Evolutionary conservation across 35 echinoderm and acorn worm genomes (phyloP).

Genomic region (Stichopus chloronotus): DNA sequence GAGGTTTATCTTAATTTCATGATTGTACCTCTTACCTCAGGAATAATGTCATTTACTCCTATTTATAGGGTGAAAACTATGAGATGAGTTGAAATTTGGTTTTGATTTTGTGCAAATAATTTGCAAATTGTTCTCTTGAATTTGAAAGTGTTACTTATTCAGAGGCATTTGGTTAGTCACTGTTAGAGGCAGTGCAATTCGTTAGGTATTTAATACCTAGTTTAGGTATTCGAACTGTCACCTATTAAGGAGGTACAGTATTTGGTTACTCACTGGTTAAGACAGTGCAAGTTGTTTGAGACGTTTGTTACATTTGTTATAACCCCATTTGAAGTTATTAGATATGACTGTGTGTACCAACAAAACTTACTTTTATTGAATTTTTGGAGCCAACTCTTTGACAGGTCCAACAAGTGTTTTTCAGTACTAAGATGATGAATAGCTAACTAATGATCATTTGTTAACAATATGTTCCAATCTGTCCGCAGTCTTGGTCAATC

Average conservation of each 20-base stretch:
- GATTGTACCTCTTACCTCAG: background rate
- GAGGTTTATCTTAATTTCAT: background rate
- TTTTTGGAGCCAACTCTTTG: no score
- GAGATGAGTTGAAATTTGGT: background rate
- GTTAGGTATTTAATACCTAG: background rate
- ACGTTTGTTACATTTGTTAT: no score
- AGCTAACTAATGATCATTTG: background rate
- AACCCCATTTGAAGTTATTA: no score
- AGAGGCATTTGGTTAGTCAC: background rate
- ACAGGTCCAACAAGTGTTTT: no score
- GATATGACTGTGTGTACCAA: no score
- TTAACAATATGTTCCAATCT: background rate
- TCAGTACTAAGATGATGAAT: background rate
- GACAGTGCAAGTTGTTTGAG: no score
- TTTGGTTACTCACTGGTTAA: no score
- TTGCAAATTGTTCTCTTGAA: background rate
- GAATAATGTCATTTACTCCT: background rate
- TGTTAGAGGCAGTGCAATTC: background rate
- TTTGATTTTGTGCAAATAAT: background rate
- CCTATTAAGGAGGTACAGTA: no score
- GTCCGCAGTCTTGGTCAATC: background rate
- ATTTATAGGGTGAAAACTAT: background rate
- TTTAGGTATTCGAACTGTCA: background rate
- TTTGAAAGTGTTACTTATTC: background rate
- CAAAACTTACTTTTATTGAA: no score